These are phyloP conservation scores for Cryptocephalus moraei DNA, from an alignment of 2,888 invertebrate genomes.

Conservation along the genomic window DNA sequence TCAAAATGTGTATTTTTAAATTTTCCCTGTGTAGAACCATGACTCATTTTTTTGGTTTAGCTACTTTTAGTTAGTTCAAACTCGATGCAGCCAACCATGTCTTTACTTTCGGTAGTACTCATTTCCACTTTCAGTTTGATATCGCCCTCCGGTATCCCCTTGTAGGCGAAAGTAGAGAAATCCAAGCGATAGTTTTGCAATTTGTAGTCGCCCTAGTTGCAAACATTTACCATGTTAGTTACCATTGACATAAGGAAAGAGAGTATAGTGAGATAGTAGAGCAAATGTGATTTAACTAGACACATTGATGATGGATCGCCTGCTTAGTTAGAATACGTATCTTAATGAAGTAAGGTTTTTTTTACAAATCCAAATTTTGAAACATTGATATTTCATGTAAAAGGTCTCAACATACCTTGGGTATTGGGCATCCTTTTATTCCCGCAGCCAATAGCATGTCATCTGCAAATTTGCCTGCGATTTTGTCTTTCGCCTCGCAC, in stretches of 20 bases:
- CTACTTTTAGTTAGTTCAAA: no score
- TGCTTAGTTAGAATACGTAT: no score
- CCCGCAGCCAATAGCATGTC: conserved; percentile 19
- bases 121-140: conserved; percentile 11
- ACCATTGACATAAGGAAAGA: background rate
- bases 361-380: no score
- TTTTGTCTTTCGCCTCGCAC: conserved; percentile 14
- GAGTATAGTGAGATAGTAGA: background rate
- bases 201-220: conserved; percentile 19
- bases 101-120: conserved; percentile 11
- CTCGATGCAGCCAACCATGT: conserved; percentile 12
- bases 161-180: conserved; percentile 17
- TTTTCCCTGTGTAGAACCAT: no score
- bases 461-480: conserved; percentile 18
- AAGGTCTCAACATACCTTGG: conserved; percentile 12
- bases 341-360: no score
- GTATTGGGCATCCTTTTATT: conserved; percentile 17
- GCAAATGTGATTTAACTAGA: background rate
- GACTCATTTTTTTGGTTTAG: no score
- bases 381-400: background rate
- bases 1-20: no score
- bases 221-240: background rate
- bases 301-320: background rate
- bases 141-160: conserved; percentile 15
- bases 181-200: conserved; percentile 16